Base-by-base conservation (phyloP, 1,140 invertebrate genomes). In the Cyrtorhinus lividipennis region DNA sequence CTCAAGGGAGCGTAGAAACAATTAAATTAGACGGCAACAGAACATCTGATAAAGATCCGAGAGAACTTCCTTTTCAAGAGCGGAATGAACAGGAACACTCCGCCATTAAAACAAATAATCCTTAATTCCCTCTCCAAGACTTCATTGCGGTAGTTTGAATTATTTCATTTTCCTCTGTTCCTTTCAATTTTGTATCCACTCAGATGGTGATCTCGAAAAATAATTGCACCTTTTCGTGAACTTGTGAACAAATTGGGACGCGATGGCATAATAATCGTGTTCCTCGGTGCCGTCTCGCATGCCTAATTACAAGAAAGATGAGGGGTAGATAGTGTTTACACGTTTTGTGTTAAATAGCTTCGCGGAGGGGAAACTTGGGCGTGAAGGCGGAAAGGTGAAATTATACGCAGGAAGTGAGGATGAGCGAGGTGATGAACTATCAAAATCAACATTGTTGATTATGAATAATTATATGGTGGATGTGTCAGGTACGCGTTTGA, bases 81-180 rank as follows among this genome's bases (percentile, higher is more conserved):
- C 30, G 30, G 30, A 38, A 38, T 38, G 48, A 53, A 12, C 10
- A 53, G 48, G 48, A 53, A 53, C 10, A 53, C 48, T 5, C 48
- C 48, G 48, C 48, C 48, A 53, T 53, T 53, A 53, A 53, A 53
- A 53, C 48, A 53, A 53, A 53, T 53, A 53, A 53, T 22, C 10
- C 8, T 20, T 22, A 53, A 53, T 53, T 53, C 18, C 20, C 8
- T 5, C 48, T 20, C 10, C 5, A 5, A 12, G 20, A 53, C 18
- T 53, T 22, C 48, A 38, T 15, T 8, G 30, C 20, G 10, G 48
- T 20, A 12, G 18, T 53, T 53, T 53, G 10, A 53, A 53, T 53
- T 53, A 53, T 53, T 53, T 53, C 38, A 44, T 53, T 20, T 20
- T 8, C 30, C 5, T 38, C 30, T 38, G 30, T 5, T 38, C 30